Evolutionary conservation across 2,113 vertebrate genomes (phyloP).

Genomic region (Sinosuthora webbiana): DNA sequence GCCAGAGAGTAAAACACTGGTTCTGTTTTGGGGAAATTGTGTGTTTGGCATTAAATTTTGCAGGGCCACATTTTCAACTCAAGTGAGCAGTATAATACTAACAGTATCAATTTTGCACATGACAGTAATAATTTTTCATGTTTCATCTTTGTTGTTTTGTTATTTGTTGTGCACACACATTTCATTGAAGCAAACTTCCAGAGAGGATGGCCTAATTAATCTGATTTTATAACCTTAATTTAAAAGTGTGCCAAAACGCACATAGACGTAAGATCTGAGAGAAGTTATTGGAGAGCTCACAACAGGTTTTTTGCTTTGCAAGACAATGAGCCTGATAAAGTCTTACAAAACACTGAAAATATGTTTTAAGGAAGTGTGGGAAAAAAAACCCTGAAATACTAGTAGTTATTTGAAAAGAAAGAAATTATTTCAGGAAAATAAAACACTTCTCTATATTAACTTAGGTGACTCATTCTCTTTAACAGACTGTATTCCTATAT

Average conservation of each 20-base stretch:
- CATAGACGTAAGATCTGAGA: neutral
- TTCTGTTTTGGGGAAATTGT: neutral
- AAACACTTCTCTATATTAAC: neutral
- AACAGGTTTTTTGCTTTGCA: neutral
- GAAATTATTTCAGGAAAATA: neutral
- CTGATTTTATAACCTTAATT: neutral
- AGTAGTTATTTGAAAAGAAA: neutral
- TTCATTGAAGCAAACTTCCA: neutral
- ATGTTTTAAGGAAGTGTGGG: neutral
- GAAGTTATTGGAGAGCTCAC: neutral
- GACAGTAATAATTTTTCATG: neutral
- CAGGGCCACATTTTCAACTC: neutral
- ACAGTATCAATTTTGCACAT: neutral
- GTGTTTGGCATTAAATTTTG: neutral
- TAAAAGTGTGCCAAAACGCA: neutral
- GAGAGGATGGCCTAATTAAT: neutral
- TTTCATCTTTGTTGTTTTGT: neutral
- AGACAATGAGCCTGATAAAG: neutral
- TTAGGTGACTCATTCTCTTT: neutral
- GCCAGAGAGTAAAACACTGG: neutral
- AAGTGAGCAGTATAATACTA: neutral
- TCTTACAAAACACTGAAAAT: neutral
- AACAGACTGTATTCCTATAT: neutral
- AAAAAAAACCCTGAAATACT: neutral
- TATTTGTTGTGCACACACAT: rapidly evolving